Evolutionary conservation across 2,888 invertebrate genomes (phyloP).

Genomic region (Tyria jacobaeae): DNA sequence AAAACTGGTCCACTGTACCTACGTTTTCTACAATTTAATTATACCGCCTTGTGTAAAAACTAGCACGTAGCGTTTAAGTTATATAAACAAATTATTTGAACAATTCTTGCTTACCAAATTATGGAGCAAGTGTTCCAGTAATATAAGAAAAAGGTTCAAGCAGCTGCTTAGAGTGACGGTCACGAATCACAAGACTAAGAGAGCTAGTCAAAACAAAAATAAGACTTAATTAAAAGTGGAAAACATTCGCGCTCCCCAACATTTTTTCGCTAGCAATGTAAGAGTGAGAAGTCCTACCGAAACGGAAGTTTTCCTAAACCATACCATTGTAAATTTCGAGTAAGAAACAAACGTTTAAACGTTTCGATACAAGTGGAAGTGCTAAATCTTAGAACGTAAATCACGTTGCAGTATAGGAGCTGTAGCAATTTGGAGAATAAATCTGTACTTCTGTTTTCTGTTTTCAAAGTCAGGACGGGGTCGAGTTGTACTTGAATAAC

Average conservation of each 20-base stretch:
- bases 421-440: conserved; percentile 67
- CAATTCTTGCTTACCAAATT: conserved; percentile 4
- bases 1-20: conserved; percentile 6
- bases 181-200: conserved; percentile 64
- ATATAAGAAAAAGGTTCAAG: conserved; percentile 37
- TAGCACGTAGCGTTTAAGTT: neutral
- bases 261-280: conserved; percentile 53
- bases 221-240: conserved; percentile 70
- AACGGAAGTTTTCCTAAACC: conserved; percentile 55
- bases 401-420: conserved; percentile 63
- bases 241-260: conserved; percentile 52
- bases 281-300: conserved; percentile 55
- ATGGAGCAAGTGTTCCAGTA: neutral
- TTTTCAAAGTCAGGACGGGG: conserved; percentile 61
- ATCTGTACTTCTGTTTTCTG: conserved; percentile 64
- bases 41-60: neutral
- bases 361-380: conserved; percentile 77
- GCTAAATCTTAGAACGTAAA: conserved; percentile 75
- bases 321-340: conserved; percentile 63
- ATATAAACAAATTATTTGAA: neutral
- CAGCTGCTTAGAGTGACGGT: conserved; percentile 62
- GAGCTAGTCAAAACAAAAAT: conserved; percentile 62
- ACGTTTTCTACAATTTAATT: neutral
- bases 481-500: conserved; percentile 63
- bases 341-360: conserved; percentile 76